These are phyloP conservation scores for Armadillidium nasatum DNA, from an alignment of 1,140 invertebrate species.

Conservation along the genomic window DNA sequence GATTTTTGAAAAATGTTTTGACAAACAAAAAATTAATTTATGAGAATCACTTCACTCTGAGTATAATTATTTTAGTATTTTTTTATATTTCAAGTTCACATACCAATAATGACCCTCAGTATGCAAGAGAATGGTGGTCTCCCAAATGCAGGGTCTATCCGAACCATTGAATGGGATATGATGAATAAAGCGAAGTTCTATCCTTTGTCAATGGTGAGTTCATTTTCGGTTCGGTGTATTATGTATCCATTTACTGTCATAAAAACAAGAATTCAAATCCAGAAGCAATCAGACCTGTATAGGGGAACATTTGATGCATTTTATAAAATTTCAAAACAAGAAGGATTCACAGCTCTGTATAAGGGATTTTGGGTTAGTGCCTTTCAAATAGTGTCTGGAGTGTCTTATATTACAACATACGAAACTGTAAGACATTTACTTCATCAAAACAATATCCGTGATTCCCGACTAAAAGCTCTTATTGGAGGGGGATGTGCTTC, in stretches of 20 bases:
- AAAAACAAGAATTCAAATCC: conserved; percentile 79
- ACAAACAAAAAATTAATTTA: too few relatives aligned
- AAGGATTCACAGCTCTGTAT: conserved; percentile 79
- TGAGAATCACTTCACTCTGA: too few relatives aligned
- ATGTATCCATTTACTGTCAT: conserved; percentile 95
- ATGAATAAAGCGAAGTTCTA: conserved; percentile 92
- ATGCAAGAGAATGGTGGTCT: not conserved
- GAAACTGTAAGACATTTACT: conserved; percentile 83
- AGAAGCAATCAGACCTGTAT: conserved; percentile 76
- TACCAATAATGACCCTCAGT: not conserved
- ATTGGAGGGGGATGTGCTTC: conserved; percentile 77
- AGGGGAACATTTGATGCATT: conserved; percentile 83
- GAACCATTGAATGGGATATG: conserved; percentile 97
- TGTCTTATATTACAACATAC: conserved; percentile 93
- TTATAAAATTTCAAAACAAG: conserved; percentile 77
- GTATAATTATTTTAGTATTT: too few relatives aligned
- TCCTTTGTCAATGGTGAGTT: conserved; percentile 83
- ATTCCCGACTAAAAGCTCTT: conserved; percentile 47
- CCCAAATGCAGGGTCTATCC: conserved; percentile 52
- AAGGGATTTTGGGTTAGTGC: conserved; percentile 93
- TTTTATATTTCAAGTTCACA: too few relatives aligned
- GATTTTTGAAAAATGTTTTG: too few relatives aligned
- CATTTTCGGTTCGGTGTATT: conserved; percentile 78
- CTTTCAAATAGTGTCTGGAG: conserved; percentile 73
- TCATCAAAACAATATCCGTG: conserved; percentile 55